Conservation (phyloP, 2,113 vertebrate genomes). For the Apodemus sylvaticus region DNA sequence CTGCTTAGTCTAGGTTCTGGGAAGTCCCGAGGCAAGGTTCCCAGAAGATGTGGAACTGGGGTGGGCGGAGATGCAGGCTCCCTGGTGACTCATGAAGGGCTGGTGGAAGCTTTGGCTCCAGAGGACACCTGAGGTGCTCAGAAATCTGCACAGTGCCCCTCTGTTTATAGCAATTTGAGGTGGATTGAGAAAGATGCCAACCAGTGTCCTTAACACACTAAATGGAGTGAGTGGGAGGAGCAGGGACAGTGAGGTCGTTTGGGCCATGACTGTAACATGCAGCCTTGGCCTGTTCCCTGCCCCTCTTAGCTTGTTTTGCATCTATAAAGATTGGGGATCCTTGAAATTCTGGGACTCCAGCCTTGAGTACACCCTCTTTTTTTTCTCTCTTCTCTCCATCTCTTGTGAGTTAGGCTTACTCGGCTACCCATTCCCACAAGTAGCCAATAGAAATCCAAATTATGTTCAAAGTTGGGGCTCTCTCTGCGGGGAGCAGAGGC, state of each 20-base stretch:
- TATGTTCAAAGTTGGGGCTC: not conserved
- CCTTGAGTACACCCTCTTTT: not conserved
- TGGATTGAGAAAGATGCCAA: not conserved
- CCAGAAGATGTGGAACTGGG: not conserved
- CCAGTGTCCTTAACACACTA: not conserved
- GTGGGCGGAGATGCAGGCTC: fast-evolving
- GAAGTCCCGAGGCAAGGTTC: not conserved
- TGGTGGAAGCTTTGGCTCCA: not conserved
- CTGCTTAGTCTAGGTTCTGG: not conserved
- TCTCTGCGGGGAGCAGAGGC: not conserved
- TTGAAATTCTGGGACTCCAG: not conserved
- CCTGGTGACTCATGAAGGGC: fast-evolving
- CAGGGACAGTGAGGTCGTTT: not conserved
- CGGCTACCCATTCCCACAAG: not conserved
- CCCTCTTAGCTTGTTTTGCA: not conserved
- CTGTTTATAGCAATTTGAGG: not conserved
- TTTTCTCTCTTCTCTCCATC: not conserved
- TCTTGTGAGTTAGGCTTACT: not conserved
- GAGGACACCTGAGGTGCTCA: not conserved
- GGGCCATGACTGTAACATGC: not conserved
- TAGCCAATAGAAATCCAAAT: not conserved
- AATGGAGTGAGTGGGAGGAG: not conserved
- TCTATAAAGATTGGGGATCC: not conserved
- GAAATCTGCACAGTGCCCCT: not conserved
- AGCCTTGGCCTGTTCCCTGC: not conserved